Evolutionary conservation across 2,797 vertebrate genomes (phyloP).

Genomic region (Brotogeris chrysoptera): DNA sequence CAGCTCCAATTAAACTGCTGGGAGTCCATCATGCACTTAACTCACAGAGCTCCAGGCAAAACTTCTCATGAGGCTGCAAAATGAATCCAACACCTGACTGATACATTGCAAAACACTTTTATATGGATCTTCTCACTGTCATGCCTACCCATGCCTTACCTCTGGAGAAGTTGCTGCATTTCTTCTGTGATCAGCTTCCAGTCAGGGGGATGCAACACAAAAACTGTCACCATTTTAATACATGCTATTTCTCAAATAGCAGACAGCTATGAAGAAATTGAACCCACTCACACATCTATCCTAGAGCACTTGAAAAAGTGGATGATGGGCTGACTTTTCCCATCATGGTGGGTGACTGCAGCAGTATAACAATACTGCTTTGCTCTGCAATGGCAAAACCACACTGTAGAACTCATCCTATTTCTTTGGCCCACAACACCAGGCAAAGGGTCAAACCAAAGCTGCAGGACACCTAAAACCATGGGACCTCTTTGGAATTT

Average conservation of each 20-base stretch:
- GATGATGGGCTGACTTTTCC: neutral
- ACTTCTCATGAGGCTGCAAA: neutral
- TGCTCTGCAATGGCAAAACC: neutral
- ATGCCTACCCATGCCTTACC: neutral
- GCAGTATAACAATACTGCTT: neutral
- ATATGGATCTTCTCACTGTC: neutral
- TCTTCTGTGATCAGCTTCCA: neutral
- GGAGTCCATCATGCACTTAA: neutral
- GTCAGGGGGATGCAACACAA: neutral
- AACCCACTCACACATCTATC: neutral
- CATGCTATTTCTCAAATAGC: neutral
- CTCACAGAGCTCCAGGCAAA: neutral
- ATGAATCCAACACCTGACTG: neutral
- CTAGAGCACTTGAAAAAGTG: neutral
- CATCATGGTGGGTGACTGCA: neutral
- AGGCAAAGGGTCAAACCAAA: neutral
- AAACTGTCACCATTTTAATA: neutral
- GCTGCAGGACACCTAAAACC: neutral
- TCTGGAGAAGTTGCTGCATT: neutral
- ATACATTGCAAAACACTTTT: neutral
- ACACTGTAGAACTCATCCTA: accelerated
- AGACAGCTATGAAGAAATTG: neutral
- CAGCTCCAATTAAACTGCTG: neutral
- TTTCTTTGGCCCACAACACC: neutral
- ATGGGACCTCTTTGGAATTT: neutral